These are phyloP conservation scores for Sebastes minor DNA, from an alignment of 2,797 vertebrate species.

Conservation along the genomic window DNA sequence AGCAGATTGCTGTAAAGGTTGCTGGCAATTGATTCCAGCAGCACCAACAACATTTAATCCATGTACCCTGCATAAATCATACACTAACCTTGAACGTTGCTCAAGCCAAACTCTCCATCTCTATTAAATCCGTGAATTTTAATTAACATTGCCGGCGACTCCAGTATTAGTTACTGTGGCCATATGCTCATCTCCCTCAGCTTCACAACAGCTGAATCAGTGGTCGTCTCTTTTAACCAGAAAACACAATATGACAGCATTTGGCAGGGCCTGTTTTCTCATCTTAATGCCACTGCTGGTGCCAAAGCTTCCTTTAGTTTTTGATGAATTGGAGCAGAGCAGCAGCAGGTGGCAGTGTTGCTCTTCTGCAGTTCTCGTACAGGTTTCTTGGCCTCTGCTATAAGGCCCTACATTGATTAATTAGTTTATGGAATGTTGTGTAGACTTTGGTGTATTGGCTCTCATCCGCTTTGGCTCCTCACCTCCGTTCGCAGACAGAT, in stretches of 20 bases:
- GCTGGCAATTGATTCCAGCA: constrained; percentile 40
- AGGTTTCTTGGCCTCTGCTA: constrained; percentile 28
- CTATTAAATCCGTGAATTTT: constrained; percentile 71
- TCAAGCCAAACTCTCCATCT: constrained; percentile 69
- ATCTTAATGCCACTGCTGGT: constrained; percentile 51
- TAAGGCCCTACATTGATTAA: constrained; percentile 68
- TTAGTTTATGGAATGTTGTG: constrained; percentile 81
- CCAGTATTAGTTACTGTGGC: constrained; percentile 57
- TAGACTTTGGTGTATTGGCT: constrained; percentile 79
- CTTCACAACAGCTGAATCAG: constrained; percentile 74
- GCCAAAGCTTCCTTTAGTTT: constrained; percentile 50
- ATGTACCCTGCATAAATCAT: constrained; percentile 56
- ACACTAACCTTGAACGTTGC: constrained; percentile 68
- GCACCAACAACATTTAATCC: constrained; percentile 49
- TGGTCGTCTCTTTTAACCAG: constrained; percentile 74
- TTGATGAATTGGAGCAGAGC: neutral
- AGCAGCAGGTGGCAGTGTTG: constrained; percentile 85
- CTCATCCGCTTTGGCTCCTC: constrained; percentile 66
- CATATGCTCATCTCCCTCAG: constrained; percentile 75
- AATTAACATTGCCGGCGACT: constrained; percentile 68
- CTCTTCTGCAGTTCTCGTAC: constrained; percentile 55
- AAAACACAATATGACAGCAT: constrained; percentile 76
- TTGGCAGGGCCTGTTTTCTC: constrained; percentile 67
- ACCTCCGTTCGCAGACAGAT: constrained; percentile 73
- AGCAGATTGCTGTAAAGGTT: constrained; percentile 57